Evolutionary conservation across 2,113 vertebrate species (phyloP), one percentile per base, ranked within the genome.

Genomic region (Guaruba guarouba): DNA sequence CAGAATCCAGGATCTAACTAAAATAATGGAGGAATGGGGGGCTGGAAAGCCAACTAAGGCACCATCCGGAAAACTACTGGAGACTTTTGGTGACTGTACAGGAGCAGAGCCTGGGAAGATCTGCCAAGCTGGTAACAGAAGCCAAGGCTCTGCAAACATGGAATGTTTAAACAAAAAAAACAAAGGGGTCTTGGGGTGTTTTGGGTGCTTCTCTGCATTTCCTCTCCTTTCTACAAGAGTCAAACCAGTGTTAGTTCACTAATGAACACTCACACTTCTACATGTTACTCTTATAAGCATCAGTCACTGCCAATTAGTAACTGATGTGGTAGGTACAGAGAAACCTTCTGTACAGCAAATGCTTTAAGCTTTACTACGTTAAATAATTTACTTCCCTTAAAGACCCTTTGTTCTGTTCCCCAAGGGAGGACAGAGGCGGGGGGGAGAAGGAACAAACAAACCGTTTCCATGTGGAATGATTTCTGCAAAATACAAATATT

Each of bases 271-370:
- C 11, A 35, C 13, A 6, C 23, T 43, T 61, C 35, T 49, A 51
- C 6, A 4, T 0, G 0, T 35, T 5, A 19, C 20, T 44, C 33
- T 61, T 19, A n/a, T 0, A 37, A 69, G 18, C 35, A 68, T 12
- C 37, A 24, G 18, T 28, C 51, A 7, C 22, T 51, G n/a, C 46
- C 49, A 48, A 27, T 33, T 35, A 66, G 35, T 11, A 74, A 48
- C 11, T 11, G 23, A 9, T 13, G 37, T 2, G 12, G 14, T 18
- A 13, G 13, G 8, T 46, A 25, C 0, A 2, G 66, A 73, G 31
- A 79, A 70, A 19, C 6, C 24, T 59, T 59, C n/a, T 25, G 11
- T n/a, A 19, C 35, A n/a, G 23, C 7, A 74, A 48, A 48, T 11
- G 24, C 28, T 88, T 66, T 48, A 71, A 52, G 62, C 6, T 83